Conservation (phyloP, 2,888 invertebrate genomes). For the Acrobasis consociella region DNA sequence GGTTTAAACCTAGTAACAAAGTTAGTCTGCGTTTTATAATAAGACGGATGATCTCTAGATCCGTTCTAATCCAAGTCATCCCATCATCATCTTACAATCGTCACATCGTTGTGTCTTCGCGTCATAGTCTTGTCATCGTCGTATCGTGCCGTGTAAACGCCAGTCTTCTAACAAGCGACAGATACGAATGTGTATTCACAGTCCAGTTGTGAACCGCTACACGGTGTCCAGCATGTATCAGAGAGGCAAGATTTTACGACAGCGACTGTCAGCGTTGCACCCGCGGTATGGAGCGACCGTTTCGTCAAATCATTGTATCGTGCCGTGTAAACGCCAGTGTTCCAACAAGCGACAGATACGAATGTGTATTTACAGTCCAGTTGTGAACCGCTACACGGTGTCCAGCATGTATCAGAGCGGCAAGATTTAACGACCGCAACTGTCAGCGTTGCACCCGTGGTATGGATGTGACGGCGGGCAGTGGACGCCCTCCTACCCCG, state of each 20-base stretch:
- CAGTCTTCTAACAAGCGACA: constrained; percentile 52
- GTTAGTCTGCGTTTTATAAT: too few species aligned
- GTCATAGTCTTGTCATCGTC: not conserved
- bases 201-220: constrained; percentile 80
- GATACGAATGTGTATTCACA: constrained; percentile 77
- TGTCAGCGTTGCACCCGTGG: constrained; percentile 63
- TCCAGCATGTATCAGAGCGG: constrained; percentile 77
- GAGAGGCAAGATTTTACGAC: constrained; percentile 81
- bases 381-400: constrained; percentile 75
- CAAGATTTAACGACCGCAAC: constrained; percentile 77
- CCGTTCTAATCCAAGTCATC: too few species aligned
- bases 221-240: constrained; percentile 68
- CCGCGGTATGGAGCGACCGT: constrained; percentile 51
- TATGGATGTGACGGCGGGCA: too few species aligned
- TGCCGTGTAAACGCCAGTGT: too few species aligned
- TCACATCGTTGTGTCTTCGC: too few species aligned
- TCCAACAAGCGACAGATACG: constrained; percentile 66
- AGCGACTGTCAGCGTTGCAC: constrained; percentile 67
- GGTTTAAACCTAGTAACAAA: too few species aligned
- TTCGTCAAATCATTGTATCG: constrained; percentile 51
- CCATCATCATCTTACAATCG: too few species aligned
- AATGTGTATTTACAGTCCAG: constrained; percentile 79
- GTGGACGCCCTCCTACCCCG: too few species aligned
- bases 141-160: constrained; percentile 41
- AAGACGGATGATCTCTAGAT: too few species aligned